Conservation (phyloP, 2,113 vertebrate species). For the Psittacula cyanocephala region DNA sequence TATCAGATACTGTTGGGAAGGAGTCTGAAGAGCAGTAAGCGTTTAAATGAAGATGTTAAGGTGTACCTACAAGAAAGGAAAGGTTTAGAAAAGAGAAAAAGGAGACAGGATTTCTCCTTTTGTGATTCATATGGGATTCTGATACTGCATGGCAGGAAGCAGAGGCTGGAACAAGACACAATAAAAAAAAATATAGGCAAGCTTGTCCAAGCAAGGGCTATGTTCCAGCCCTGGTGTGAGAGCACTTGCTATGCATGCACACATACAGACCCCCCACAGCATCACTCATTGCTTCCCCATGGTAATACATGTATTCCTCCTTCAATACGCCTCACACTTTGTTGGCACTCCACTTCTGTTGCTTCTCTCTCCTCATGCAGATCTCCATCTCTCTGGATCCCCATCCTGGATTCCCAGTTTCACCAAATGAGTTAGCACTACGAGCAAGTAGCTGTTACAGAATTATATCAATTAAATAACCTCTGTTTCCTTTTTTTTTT, state of each 20-base stretch:
- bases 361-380: not conserved
- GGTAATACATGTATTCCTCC: fast-evolving
- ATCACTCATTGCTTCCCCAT: not conserved
- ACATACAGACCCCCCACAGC: not conserved
- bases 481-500: not conserved
- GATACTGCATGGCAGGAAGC: not conserved
- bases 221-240: not conserved
- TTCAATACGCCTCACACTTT: not conserved
- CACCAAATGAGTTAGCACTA: not conserved
- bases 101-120: not conserved
- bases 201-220: not conserved
- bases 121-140: not conserved
- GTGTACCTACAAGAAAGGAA: not conserved
- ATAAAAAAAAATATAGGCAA: not conserved
- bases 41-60: not conserved
- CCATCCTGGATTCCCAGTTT: not conserved
- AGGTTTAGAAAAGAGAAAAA: not conserved
- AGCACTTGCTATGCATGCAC: not conserved
- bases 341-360: not conserved
- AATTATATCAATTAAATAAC: not conserved
- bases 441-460: not conserved
- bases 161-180: not conserved
- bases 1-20: not conserved
- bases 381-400: not conserved
- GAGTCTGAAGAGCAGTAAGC: not conserved